Evolutionary conservation across 2,113 vertebrate genomes (phyloP).

Genomic region (Nibea albiflora): DNA sequence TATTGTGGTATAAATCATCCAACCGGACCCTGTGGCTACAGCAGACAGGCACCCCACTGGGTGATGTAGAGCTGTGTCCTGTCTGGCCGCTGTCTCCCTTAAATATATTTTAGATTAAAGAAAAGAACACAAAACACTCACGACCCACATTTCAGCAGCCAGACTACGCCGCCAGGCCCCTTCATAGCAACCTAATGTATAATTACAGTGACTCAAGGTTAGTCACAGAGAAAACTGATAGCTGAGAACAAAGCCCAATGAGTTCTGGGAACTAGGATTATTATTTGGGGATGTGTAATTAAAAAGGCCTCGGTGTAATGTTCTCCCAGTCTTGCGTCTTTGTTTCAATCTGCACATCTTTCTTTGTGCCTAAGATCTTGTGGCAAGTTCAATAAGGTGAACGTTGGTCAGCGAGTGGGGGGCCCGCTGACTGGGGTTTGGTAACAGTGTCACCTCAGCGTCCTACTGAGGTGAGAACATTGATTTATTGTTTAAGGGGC

Average conservation of each 20-base stretch:
- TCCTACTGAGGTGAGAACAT: slow-evolving; percentile 72
- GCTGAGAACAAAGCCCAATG: slow-evolving; percentile 56
- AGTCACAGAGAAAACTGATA: slow-evolving; percentile 51
- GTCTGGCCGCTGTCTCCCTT: slow-evolving; percentile 70
- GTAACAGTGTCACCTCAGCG: slow-evolving; percentile 57
- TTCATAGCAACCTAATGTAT: slow-evolving; percentile 52
- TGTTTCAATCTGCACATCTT: slow-evolving; percentile 47
- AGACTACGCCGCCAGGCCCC: slow-evolving; percentile 45
- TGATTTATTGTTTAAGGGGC: slow-evolving; percentile 56
- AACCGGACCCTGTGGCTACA: slow-evolving; percentile 59
- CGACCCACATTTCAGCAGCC: slow-evolving; percentile 71
- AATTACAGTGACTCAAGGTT: slow-evolving; percentile 73
- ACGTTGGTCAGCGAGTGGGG: slow-evolving; percentile 39
- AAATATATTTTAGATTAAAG: slow-evolving; percentile 79
- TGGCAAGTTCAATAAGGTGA: slow-evolving; percentile 66
- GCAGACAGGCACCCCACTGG: slow-evolving; percentile 51
- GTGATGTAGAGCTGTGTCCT: slow-evolving; percentile 75
- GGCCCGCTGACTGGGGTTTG: slow-evolving; percentile 53
- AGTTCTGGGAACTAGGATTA: slow-evolving; percentile 51
- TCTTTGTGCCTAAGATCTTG: slow-evolving; percentile 33
- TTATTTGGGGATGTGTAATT: slow-evolving; percentile 70
- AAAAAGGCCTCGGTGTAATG: slow-evolving; percentile 39
- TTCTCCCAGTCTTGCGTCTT: slow-evolving; percentile 21
- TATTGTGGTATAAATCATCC: slow-evolving; percentile 65
- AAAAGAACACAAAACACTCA: slow-evolving; percentile 73